Conservation (phyloP, 2,797 vertebrate genomes). For the Crenuchus spilurus region DNA sequence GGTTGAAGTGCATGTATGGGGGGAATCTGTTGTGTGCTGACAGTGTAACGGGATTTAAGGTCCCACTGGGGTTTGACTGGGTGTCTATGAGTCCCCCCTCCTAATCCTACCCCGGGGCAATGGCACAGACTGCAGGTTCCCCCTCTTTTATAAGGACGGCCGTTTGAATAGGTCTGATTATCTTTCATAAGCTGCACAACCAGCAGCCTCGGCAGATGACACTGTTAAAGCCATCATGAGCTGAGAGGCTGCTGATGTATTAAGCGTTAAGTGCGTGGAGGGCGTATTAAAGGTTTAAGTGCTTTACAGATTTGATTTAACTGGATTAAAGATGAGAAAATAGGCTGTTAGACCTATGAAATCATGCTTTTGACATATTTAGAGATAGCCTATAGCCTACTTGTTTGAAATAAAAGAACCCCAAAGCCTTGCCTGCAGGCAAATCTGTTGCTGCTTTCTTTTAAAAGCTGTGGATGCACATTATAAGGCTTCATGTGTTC, state of each 20-base stretch:
- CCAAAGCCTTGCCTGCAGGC: neutral
- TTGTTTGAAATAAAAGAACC: neutral
- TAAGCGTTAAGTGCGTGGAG: constrained; percentile 65
- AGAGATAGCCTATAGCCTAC: neutral
- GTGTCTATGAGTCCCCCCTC: constrained; percentile 74
- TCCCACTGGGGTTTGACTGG: constrained; percentile 82
- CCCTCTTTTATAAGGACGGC: constrained; percentile 72
- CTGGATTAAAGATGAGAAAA: constrained; percentile 41
- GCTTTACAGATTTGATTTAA: constrained; percentile 39
- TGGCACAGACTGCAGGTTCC: constrained; percentile 74
- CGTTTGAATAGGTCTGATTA: constrained; percentile 80
- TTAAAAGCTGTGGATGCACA: too few species aligned
- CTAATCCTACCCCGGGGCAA: constrained; percentile 81
- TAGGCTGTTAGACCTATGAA: constrained; percentile 34
- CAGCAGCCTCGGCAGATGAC: constrained; percentile 80
- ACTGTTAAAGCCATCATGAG: constrained; percentile 76
- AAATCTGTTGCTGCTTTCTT: constrained; percentile 12
- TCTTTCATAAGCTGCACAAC: constrained; percentile 80
- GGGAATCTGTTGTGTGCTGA: constrained; percentile 80
- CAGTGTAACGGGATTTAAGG: constrained; percentile 86
- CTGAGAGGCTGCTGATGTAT: constrained; percentile 76
- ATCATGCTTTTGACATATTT: constrained; percentile 24
- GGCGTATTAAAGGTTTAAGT: constrained; percentile 42
- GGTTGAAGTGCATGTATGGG: constrained; percentile 80
- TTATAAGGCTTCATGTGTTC: too few species aligned